Evolutionary conservation across 2,888 invertebrate species (phyloP).

Genomic region (Trypoxylon attenuatum): DNA sequence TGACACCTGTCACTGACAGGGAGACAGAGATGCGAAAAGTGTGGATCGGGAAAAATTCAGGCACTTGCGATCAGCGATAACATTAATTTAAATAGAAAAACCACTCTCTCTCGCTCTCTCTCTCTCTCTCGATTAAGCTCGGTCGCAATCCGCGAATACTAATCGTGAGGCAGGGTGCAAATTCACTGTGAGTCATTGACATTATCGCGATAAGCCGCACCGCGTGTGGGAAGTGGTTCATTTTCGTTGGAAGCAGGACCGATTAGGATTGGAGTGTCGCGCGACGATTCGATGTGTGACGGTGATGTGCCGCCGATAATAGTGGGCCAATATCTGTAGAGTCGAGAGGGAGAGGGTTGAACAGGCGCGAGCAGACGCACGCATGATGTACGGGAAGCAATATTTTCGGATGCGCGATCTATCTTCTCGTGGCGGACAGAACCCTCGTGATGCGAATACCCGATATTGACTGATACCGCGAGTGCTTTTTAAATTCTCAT

Average conservation of each 20-base stretch:
- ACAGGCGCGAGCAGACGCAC: no score
- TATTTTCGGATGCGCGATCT: constrained; percentile 60
- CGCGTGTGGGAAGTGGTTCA: constrained; percentile 17
- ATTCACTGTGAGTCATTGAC: constrained; percentile 1
- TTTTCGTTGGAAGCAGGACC: constrained; percentile 29
- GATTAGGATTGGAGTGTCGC: constrained; percentile 52
- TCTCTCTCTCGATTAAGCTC: background rate
- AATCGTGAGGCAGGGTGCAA: background rate
- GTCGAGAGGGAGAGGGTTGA: no score
- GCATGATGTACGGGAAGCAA: constrained; percentile 61
- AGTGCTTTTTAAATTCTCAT: constrained; percentile 50
- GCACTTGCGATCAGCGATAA: no score
- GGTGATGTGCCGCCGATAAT: constrained; percentile 54
- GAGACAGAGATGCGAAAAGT: background rate
- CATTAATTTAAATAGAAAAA: no score
- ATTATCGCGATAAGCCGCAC: background rate
- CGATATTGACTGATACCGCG: constrained; percentile 56
- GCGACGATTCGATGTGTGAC: constrained; percentile 35
- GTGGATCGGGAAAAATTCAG: no score
- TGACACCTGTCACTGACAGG: background rate
- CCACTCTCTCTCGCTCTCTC: no score
- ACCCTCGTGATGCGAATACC: constrained; percentile 55
- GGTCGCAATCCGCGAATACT: background rate
- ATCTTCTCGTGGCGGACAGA: constrained; percentile 59
- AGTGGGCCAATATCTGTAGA: constrained; percentile 47